These are phyloP conservation scores for Drepanosiphum platanoidis DNA, from an alignment of 2,888 invertebrate species.

Conservation along the genomic window DNA sequence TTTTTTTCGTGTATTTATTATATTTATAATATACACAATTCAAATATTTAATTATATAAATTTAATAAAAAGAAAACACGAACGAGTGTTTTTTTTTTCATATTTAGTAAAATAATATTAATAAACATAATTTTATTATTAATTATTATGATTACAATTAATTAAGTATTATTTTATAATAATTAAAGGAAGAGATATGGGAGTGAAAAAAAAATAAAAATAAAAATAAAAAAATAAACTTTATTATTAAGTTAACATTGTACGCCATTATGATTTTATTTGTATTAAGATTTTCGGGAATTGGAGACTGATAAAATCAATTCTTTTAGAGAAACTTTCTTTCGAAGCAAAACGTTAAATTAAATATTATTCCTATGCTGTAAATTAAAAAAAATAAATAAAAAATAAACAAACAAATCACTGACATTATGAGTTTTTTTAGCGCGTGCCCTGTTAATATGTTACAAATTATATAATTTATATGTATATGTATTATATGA, in stretches of 20 bases:
- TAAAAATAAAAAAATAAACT: no score
- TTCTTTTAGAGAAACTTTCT: conserved; percentile 48
- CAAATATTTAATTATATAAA: conserved; percentile 50
- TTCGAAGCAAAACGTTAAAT: conserved; percentile 33
- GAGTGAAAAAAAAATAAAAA: conserved; percentile 57
- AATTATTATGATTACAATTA: conserved; percentile 33
- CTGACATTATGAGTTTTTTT: no score
- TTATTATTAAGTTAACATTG: conserved; percentile 27
- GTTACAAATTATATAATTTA: conserved; percentile 24
- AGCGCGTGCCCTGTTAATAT: conserved; percentile 21
- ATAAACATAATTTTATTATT: conserved; percentile 50
- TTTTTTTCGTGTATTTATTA: conserved; percentile 41
- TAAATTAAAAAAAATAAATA: no score
- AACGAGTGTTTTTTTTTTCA: conserved; percentile 18
- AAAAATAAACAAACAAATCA: no score
- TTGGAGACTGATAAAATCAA: conserved; percentile 61
- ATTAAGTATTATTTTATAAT: conserved; percentile 57
- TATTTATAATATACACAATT: conserved; percentile 20
- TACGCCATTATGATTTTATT: conserved; percentile 56
- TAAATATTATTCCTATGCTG: conserved; percentile 18
- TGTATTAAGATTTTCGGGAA: conserved; percentile 43
- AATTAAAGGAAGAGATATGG: conserved; percentile 37
- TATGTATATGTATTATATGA: no score
- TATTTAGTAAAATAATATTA: conserved; percentile 44
- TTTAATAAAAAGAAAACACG: conserved; percentile 38